These are phyloP conservation scores for Neodiprion fabricii DNA, from an alignment of 1,140 invertebrate species.

Conservation along the genomic window DNA sequence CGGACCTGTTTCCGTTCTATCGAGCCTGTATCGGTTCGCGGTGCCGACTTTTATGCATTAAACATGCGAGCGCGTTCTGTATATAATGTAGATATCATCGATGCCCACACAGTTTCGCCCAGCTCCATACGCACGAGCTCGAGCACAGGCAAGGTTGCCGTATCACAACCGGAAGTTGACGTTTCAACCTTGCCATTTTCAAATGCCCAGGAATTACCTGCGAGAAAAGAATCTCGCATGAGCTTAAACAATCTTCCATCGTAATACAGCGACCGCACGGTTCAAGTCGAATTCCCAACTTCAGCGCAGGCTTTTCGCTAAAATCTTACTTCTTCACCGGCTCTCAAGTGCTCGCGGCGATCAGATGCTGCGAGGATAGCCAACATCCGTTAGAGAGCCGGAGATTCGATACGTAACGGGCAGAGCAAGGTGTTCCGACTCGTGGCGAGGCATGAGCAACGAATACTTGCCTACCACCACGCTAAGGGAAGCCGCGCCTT, in stretches of 20 bases:
- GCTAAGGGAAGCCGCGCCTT: slow-evolving; percentile 2
- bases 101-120: slow-evolving; percentile 10
- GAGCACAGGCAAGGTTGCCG: neutral
- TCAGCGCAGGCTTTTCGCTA: no score
- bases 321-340: no score
- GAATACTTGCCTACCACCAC: slow-evolving; percentile 6
- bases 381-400: no score
- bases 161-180: slow-evolving; percentile 9
- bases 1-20: slow-evolving; percentile 9
- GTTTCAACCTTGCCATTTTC: neutral
- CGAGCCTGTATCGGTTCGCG: neutral
- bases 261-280: no score
- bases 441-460: neutral
- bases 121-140: neutral
- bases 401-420: no score
- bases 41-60: slow-evolving; percentile 10
- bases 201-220: neutral
- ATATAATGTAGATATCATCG: slow-evolving; percentile 12
- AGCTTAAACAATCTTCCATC: no score
- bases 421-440: neutral
- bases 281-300: no score
- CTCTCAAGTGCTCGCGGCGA: no score
- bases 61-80: slow-evolving; percentile 8
- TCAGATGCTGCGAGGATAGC: no score
- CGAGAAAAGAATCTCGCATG: neutral